Base-by-base conservation (phyloP, 2,888 invertebrate genomes). In the Cryptops parisi region DNA sequence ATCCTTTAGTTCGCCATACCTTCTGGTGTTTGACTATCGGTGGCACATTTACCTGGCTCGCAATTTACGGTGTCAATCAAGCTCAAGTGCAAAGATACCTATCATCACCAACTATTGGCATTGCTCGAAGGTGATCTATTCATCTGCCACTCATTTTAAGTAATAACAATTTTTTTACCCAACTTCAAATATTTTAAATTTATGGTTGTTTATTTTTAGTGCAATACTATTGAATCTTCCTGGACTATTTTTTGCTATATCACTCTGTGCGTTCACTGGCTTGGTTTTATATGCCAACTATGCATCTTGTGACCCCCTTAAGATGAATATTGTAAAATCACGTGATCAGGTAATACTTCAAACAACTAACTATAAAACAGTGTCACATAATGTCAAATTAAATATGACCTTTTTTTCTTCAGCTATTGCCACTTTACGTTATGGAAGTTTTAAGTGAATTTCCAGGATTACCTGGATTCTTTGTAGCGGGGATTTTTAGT, bases 401-500 rank as follows among this genome's bases (percentile, higher is more conserved):
- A 46, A 24, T 2, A n/a, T n/a, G n/a, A n/a, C n/a, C n/a, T 49
- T 39, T 21, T 15, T 38, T 79, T 3, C 88, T 88, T 69, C 82
- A 94, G 68, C 73, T 94, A 40, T 75, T 94, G 57, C 94, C 94
- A 0, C 76, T 85, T 38, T 94, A 88, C 66, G 89, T 94, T 24
- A 86, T 94, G 74, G 80, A 82, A 56, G 78, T 81, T 55, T 76
- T 93, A 65, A 84, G 86, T 0, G 67, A 76, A 47, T 72, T 81
- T 39, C 78, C 77, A 27, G 90, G 91, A 0, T 72, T 93, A 1
- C 84, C 91, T 1, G 93, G 94, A 2, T 80, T 94, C 62, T 94
- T 96, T 68, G 91, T 94, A 0, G 88, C 94, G 3, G 91, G 93
- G 21, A 86, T 96, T 55, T 96, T 94, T 68, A 90, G 91, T 40